Percentiles rank a stretch among this genome's conserved stretches.
Evolutionary conservation across 2,888 invertebrate genomes (phyloP).

Genomic region (Pterobdella sp.): DNA sequence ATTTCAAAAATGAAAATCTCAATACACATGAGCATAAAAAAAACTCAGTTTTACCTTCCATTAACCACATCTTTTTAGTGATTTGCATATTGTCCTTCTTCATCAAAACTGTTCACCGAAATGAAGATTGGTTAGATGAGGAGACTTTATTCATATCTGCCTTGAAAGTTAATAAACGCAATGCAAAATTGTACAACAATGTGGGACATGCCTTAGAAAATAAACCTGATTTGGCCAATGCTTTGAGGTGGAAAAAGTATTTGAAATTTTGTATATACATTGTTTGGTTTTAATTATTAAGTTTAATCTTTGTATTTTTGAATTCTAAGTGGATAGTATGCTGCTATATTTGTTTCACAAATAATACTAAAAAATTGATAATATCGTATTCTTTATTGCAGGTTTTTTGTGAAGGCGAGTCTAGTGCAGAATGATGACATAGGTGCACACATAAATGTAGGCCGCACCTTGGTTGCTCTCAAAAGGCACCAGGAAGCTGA

Average conservation of each 20-base stretch:
- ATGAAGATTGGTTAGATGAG: conserved; percentile 54
- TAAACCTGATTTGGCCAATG: conserved; percentile 63
- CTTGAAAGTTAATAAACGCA: conserved; percentile 69
- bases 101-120: conserved; percentile 12
- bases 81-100: conserved; percentile 7
- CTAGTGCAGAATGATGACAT: conserved; percentile 86
- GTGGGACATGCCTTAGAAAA: conserved; percentile 90
- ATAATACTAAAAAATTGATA: too few relatives aligned
- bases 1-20: not conserved
- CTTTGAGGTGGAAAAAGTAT: conserved; percentile 79
- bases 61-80: not conserved
- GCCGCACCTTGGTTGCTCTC: conserved; percentile 83
- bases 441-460: conserved; percentile 93
- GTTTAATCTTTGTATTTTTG: too few relatives aligned
- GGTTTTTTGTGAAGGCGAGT: conserved; percentile 21
- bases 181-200: conserved; percentile 93
- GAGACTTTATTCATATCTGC: conserved; percentile 89
- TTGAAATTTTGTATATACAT: too few relatives aligned
- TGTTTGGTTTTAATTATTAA: too few relatives aligned
- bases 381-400: too few relatives aligned
- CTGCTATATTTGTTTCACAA: too few relatives aligned
- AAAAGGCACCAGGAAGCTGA: conserved; percentile 82
- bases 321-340: too few relatives aligned
- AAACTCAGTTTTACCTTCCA: not conserved
- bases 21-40: not conserved